phyloP scores from a whole-genome alignment of 2,888 invertebrate genomes.

The Deladenus siricidicola region DNA sequence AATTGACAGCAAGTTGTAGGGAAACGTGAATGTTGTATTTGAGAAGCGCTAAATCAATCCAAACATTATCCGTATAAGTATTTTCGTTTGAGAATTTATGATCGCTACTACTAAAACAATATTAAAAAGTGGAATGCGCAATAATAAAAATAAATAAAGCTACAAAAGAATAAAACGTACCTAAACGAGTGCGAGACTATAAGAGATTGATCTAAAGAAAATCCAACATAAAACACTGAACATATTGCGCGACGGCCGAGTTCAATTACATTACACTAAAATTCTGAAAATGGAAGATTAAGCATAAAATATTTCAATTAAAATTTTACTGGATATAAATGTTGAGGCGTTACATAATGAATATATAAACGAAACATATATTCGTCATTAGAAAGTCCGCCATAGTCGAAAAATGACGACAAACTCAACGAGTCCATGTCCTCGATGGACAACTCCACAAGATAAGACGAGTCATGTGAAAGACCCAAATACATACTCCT shows the following conservation, averaged over 20 bases:
- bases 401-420: background rate
- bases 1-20: background rate
- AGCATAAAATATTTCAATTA: background rate
- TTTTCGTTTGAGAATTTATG: slow-evolving; percentile 1
- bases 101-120: slow-evolving; percentile 5
- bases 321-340: slow-evolving; percentile 1
- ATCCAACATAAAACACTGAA: slow-evolving; percentile 4
- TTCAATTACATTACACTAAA: slow-evolving; percentile 1
- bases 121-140: no score
- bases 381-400: background rate
- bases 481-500: slow-evolving; percentile 7
- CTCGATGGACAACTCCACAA: background rate
- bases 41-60: background rate
- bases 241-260: background rate
- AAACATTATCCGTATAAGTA: background rate
- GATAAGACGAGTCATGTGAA: slow-evolving; percentile 4
- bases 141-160: background rate
- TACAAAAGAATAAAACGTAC: background rate
- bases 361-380: background rate
- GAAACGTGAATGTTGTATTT: background rate
- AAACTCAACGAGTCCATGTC: background rate
- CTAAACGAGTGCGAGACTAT: background rate
- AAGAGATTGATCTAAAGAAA: background rate
- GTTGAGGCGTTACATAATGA: background rate
- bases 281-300: background rate